Evolutionary conservation across 2,797 vertebrate genomes (phyloP), one percentile per base, ranked within the genome.

Genomic region (Danio albolineatus): DNA sequence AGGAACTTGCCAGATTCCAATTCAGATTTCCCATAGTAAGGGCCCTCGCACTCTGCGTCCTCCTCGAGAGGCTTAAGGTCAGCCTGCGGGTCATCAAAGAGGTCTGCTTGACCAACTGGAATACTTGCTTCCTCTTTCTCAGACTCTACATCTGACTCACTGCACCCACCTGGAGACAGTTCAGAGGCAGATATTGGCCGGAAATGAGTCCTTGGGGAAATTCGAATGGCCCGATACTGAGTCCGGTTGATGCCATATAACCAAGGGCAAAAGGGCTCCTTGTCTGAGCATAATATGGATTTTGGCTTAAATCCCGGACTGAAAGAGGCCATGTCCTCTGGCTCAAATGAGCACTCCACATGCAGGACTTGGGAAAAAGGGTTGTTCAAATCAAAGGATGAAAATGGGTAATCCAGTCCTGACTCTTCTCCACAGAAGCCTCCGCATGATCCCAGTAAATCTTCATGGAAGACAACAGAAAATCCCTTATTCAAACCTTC

Each of bases 381-480:
- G 91, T 96, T 96, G 93, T 95, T 97, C 87, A 99, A 90, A 91
- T 97, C 96, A 90, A 99, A 97, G 91, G 98, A 97, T 85, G 98
- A 95, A 82, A 99, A 97, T 4, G 97, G 95, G 84, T 97, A 99
- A 73, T 98, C 96, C 79, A 98, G 93, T 82, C 95, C 95, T 71
- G 96, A 95, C 85, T 99, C 96, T 89, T 99, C 96, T n/a, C 94
- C 90, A 84, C 90, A 94, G 91, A 98, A 96, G 87, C 96, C 95
- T 88, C 96, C 92, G 84, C 95, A 98, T 85, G 97, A 95, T 90
- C 96, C 97, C 54, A 99, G 91, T 91, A 99, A 95, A 96, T 99
- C 96, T 97, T 99, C 98, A 96, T 96, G 97, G 96, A 99, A 98
- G 95, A 99, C 96, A 89, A 99, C 97, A 90, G 97, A 99, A 94